These are phyloP conservation scores for Synanthedon tipuliformis DNA, from an alignment of 2,888 invertebrate genomes.

Conservation along the genomic window DNA sequence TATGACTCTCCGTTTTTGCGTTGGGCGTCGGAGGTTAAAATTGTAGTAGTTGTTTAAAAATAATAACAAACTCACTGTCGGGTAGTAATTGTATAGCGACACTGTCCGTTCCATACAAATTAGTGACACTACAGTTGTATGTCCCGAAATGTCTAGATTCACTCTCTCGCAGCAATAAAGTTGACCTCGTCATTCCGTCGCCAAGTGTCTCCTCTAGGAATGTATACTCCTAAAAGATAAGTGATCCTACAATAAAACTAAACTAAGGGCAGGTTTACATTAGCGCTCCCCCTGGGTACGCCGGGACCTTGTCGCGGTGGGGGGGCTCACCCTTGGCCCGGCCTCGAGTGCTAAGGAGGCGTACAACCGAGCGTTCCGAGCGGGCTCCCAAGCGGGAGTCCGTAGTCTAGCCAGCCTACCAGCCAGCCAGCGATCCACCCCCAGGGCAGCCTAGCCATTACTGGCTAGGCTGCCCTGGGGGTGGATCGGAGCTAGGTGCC, in stretches of 20 bases:
- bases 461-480: no score
- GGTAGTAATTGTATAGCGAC: conserved; percentile 85
- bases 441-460: no score
- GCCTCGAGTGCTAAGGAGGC: no score
- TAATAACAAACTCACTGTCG: conserved; percentile 79
- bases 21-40: neutral
- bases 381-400: no score
- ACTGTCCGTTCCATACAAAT: conserved; percentile 88
- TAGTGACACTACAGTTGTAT: conserved; percentile 95
- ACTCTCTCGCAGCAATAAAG: conserved; percentile 85
- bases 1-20: no score
- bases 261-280: neutral
- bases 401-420: no score
- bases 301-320: no score
- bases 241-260: conserved; percentile 6
- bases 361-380: no score
- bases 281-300: no score
- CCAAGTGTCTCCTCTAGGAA: conserved; percentile 80
- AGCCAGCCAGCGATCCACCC: no score
- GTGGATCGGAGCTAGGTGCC: no score
- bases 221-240: conserved; percentile 72
- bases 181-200: conserved; percentile 83
- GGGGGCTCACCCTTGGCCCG: no score
- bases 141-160: conserved; percentile 86
- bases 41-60: neutral